phyloP scores from a whole-genome alignment of 2,888 invertebrate species.

The Xanthia icteritia region DNA sequence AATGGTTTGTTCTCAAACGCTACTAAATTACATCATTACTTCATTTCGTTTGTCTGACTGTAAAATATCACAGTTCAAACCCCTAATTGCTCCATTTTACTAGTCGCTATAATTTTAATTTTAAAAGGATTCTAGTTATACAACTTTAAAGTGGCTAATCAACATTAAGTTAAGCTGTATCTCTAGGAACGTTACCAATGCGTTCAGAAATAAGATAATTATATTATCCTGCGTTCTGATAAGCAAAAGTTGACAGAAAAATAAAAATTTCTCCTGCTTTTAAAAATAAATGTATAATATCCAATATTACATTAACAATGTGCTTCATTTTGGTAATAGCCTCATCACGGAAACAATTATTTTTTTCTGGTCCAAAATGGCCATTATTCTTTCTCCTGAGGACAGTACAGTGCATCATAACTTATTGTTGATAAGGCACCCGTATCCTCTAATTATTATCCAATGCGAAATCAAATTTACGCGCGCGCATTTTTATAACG shows the following conservation, averaged over 20 bases:
- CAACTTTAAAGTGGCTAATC: neutral
- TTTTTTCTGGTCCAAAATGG: too few relatives aligned
- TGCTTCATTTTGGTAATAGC: too few relatives aligned
- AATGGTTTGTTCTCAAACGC: too few relatives aligned
- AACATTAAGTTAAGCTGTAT: neutral
- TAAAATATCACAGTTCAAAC: conserved; percentile 36
- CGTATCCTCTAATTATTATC: neutral
- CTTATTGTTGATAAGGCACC: neutral
- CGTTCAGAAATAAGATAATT: too few relatives aligned
- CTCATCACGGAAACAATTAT: too few relatives aligned
- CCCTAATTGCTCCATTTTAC: neutral
- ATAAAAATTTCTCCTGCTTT: too few relatives aligned
- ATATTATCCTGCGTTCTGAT: too few relatives aligned
- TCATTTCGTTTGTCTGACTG: conserved; percentile 7
- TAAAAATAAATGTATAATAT: too few relatives aligned
- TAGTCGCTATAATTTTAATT: neutral
- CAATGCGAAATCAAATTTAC: neutral
- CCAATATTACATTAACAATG: too few relatives aligned
- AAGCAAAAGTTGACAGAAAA: too few relatives aligned
- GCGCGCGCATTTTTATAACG: neutral
- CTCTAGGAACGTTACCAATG: too few relatives aligned
- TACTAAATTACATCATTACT: too few relatives aligned
- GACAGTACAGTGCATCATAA: neutral
- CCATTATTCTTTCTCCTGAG: neutral
- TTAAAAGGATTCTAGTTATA: neutral